A percentile compares a stretch with the other conserved stretches of the same genome.
phyloP scores from a whole-genome alignment of 1,140 invertebrate genomes.

The Andrena cerasifolii region DNA sequence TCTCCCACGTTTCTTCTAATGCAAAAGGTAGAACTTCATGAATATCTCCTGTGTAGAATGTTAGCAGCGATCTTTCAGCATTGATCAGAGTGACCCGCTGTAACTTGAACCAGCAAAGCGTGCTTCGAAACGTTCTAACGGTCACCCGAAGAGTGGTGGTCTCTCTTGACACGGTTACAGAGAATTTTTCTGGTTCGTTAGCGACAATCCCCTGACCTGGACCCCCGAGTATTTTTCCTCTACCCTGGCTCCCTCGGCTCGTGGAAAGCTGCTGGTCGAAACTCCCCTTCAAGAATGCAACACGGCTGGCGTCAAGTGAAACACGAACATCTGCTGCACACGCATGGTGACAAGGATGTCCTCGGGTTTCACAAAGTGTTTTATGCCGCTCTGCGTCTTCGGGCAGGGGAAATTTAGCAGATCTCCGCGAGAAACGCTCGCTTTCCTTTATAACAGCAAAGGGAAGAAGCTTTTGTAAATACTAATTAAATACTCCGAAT shows the following conservation, averaged over 20 bases:
- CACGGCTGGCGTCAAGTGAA: conserved; percentile 13
- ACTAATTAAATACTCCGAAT: too few relatives aligned
- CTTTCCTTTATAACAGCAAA: too few relatives aligned
- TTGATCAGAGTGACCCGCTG: background rate
- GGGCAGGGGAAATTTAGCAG: too few relatives aligned
- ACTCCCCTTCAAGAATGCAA: conserved; percentile 17
- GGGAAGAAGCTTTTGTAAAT: too few relatives aligned
- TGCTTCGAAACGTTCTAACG: conserved; percentile 27
- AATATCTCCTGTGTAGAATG: too few relatives aligned
- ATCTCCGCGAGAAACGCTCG: too few relatives aligned
- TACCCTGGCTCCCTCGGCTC: background rate
- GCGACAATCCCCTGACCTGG: conserved; percentile 46
- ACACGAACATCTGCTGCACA: conserved; percentile 48
- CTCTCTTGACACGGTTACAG: conserved; percentile 51
- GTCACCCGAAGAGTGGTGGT: background rate
- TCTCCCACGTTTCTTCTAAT: background rate
- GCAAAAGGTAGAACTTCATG: too few relatives aligned
- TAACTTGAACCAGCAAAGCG: background rate
- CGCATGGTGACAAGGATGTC: conserved; percentile 7
- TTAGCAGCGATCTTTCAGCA: too few relatives aligned
- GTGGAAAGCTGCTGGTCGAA: conserved; percentile 6
- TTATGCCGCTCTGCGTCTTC: background rate
- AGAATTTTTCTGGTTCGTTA: conserved; percentile 50
- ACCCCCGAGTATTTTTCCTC: conserved; percentile 31
- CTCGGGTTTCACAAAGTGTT: conserved; percentile 7